These are phyloP conservation scores for Phylloscopus trochiloides DNA, from an alignment of 2,113 vertebrate genomes.

Conservation along the genomic window DNA sequence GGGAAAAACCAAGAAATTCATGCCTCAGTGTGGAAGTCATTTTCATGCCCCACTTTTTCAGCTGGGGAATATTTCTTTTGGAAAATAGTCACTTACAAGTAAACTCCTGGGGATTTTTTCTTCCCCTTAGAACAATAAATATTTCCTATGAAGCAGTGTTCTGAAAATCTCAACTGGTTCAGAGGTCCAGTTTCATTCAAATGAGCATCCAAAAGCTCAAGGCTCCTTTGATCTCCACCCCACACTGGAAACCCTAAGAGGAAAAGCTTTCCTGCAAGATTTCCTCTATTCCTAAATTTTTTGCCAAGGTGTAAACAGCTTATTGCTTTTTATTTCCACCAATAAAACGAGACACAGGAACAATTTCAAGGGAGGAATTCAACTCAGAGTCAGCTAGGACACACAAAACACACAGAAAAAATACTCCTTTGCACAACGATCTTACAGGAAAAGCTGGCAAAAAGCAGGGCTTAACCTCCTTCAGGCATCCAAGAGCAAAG, in stretches of 20 bases:
- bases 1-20: background rate
- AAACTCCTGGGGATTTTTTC: background rate
- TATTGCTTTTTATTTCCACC: background rate
- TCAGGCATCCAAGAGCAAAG: background rate
- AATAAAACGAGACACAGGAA: background rate
- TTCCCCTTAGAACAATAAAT: background rate
- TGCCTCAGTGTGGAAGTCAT: background rate
- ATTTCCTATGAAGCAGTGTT: background rate
- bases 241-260: background rate
- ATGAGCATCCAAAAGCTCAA: background rate
- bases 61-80: background rate
- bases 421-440: background rate
- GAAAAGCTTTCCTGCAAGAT: background rate
- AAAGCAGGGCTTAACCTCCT: background rate
- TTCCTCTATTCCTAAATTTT: background rate
- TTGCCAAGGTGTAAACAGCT: background rate
- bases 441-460: background rate
- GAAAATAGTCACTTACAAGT: background rate
- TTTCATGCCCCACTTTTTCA: background rate
- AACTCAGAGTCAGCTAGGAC: background rate
- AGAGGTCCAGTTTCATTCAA: background rate
- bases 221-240: conserved; percentile 5
- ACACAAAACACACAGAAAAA: rapidly evolving
- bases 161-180: background rate
- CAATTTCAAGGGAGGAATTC: background rate